Evolutionary conservation across 2,797 vertebrate species (phyloP).

Genomic region (Peromyscus attwateri): DNA sequence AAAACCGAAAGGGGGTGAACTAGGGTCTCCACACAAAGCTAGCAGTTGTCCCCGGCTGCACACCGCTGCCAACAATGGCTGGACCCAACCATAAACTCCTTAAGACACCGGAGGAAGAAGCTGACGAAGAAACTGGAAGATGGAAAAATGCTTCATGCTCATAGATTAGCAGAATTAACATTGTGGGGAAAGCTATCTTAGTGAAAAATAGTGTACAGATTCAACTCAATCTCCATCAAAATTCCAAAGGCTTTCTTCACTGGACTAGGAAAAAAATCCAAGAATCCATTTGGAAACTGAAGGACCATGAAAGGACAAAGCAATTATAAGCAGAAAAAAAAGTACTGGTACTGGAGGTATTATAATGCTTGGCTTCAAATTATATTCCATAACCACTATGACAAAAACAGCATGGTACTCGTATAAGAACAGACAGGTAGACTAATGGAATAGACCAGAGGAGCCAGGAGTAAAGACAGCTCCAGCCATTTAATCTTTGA

Average conservation of each 20-base stretch:
- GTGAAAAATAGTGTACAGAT: not conserved
- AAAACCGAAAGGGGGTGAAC: not conserved
- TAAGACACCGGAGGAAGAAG: not conserved
- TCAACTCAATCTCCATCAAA: not conserved
- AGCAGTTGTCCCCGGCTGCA: not conserved
- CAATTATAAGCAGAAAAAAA: not conserved
- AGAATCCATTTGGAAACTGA: not conserved
- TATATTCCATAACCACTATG: not conserved
- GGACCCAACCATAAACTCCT: not conserved
- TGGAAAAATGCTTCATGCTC: not conserved
- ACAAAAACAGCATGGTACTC: not conserved
- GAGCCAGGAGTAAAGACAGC: no score
- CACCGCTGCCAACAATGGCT: not conserved
- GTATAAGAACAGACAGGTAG: not conserved
- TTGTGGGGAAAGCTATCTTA: not conserved
- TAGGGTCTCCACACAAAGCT: not conserved
- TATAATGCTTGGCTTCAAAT: not conserved
- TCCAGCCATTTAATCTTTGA: not conserved
- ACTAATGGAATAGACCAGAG: not conserved
- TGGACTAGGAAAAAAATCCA: not conserved
- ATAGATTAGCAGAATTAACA: not conserved
- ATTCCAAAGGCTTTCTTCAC: not conserved
- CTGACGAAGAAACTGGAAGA: not conserved
- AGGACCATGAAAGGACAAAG: not conserved
- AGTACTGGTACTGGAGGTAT: not conserved